Evolutionary conservation across 2,113 vertebrate genomes (phyloP).

Genomic region (Lasiurus borealis): DNA sequence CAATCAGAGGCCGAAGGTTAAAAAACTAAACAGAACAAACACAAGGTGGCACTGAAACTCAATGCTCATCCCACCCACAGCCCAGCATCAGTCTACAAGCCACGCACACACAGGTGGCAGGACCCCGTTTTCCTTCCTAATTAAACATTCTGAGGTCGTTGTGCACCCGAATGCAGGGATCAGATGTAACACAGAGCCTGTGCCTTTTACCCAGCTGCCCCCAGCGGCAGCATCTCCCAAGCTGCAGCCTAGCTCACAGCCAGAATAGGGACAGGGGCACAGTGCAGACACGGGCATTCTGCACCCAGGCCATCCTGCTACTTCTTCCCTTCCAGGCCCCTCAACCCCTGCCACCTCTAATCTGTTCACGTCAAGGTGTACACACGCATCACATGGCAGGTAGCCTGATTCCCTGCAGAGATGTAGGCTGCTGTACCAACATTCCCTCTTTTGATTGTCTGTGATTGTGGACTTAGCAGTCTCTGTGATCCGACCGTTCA

Average conservation of each 20-base stretch:
- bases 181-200: not conserved
- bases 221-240: not conserved
- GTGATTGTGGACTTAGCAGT: no score
- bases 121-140: not conserved
- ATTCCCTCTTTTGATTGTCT: not conserved
- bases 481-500: not conserved
- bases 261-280: fast-evolving
- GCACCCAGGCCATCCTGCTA: fast-evolving
- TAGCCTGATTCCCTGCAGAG: not conserved
- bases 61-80: no score
- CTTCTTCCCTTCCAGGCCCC: not conserved
- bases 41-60: not conserved
- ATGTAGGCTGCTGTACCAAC: fast-evolving
- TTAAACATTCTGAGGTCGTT: not conserved
- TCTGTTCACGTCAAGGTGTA: no score
- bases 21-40: not conserved
- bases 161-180: not conserved
- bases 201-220: no score
- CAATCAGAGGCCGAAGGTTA: not conserved
- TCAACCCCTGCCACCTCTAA: not conserved
- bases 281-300: not conserved
- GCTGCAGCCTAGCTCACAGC: not conserved
- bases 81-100: no score
- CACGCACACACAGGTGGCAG: not conserved
- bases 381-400: fast-evolving